These are phyloP conservation scores for Caenorhabditis wallacei DNA, from an alignment of 2,888 invertebrate species.

Conservation along the genomic window DNA sequence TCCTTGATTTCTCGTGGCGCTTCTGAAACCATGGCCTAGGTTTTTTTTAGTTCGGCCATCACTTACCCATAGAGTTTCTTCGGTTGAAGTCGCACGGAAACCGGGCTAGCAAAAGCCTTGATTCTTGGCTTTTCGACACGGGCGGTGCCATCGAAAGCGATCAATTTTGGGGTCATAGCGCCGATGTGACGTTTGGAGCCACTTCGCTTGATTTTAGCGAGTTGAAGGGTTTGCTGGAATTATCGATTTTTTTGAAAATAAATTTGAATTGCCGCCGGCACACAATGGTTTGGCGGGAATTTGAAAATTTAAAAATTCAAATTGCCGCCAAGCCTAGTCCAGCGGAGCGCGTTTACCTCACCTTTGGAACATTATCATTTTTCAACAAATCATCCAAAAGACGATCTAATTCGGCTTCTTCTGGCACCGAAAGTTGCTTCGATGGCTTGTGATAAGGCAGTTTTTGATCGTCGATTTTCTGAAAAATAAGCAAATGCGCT, in stretches of 20 bases:
- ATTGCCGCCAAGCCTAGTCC: no score
- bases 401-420: slow-evolving; percentile 58
- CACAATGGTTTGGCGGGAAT: no score
- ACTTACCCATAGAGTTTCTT: slow-evolving; percentile 40
- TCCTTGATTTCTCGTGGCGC: slow-evolving; percentile 21
- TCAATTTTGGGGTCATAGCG: slow-evolving; percentile 35
- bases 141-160: slow-evolving; percentile 65
- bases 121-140: slow-evolving; percentile 37
- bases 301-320: background rate
- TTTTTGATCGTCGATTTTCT: slow-evolving; percentile 42
- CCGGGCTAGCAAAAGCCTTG: slow-evolving; percentile 28
- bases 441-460: slow-evolving; percentile 32
- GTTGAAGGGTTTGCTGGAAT: slow-evolving; percentile 11
- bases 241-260: background rate
- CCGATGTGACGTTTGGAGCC: slow-evolving; percentile 52
- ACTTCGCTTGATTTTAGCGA: slow-evolving; percentile 47
- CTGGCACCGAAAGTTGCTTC: slow-evolving; percentile 49
- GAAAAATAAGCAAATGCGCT: slow-evolving; percentile 15
- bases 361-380: slow-evolving; percentile 40
- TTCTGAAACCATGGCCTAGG: slow-evolving; percentile 17
- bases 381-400: slow-evolving; percentile 60
- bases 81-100: slow-evolving; percentile 30
- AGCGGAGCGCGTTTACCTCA: background rate
- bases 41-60: background rate
- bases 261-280: background rate